These are phyloP conservation scores for Eubasilissa regina DNA, from an alignment of 1,140 invertebrate species.

Conservation along the genomic window DNA sequence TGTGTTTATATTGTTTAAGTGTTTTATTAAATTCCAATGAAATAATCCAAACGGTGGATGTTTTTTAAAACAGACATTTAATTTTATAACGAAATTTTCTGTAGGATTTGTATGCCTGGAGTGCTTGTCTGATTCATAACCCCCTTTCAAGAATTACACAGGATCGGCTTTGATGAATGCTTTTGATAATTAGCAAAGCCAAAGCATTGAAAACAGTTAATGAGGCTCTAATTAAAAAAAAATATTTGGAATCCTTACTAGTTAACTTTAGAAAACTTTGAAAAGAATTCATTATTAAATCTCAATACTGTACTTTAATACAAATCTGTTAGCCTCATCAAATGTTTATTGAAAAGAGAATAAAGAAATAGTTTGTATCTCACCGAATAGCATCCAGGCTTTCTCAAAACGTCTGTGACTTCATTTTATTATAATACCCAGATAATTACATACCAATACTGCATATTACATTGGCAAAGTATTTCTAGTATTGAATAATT, in stretches of 20 bases:
- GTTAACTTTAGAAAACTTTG: too few species aligned
- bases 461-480: neutral
- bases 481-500: neutral
- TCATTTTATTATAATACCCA: neutral
- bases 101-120: conserved; percentile 41
- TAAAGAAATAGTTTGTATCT: neutral
- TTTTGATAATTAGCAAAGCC: conserved; percentile 41
- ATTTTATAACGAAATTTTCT: conserved; percentile 22
- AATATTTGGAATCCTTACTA: too few species aligned
- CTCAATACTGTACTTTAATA: too few species aligned
- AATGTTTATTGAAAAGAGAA: conserved; percentile 20
- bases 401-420: conserved; percentile 2
- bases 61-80: too few species aligned
- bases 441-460: neutral
- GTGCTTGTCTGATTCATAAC: conserved; percentile 38
- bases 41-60: too few species aligned
- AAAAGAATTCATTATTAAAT: too few species aligned
- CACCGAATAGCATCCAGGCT: conserved; percentile 15
- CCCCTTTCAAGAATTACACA: conserved; percentile 24
- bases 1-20: neutral
- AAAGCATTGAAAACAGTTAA: conserved; percentile 37
- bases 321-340: neutral
- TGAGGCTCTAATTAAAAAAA: conserved; percentile 4
- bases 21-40: neutral
- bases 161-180: conserved; percentile 23